Conservation (phyloP, 2,797 vertebrate genomes). For the Tolypeutes matacus region DNA sequence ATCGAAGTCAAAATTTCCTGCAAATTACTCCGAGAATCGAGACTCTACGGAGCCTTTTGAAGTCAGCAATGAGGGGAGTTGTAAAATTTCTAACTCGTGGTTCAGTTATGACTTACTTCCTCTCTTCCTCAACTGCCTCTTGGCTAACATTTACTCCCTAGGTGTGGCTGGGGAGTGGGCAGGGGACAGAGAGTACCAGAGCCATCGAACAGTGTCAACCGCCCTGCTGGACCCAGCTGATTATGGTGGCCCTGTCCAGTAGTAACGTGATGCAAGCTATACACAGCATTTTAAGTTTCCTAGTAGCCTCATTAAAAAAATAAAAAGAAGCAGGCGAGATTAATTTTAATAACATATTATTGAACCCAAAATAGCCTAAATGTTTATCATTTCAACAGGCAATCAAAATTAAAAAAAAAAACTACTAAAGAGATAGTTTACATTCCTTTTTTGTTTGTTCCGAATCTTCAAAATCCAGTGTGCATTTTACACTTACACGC, state of each 20-base stretch:
- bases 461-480: background rate
- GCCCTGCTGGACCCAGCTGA: accelerated
- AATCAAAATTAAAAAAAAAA: background rate
- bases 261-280: background rate
- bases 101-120: background rate
- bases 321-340: background rate
- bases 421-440: background rate
- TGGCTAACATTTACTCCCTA: background rate
- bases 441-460: background rate
- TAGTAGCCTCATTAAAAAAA: background rate
- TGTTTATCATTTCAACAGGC: background rate
- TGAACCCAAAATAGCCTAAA: background rate
- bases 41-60: background rate
- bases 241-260: accelerated
- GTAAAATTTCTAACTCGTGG: background rate
- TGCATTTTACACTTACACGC: background rate
- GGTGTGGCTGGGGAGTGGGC: background rate
- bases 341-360: too few species aligned
- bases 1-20: background rate
- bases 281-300: background rate
- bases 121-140: background rate
- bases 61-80: background rate
- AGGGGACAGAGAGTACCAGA: background rate
- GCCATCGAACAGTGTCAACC: accelerated
- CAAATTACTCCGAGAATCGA: background rate